A percentile compares a stretch with the other conserved stretches of the same genome.
Evolutionary conservation across 1,140 invertebrate genomes (phyloP).

Genomic region (Drosophila parabipectinata): DNA sequence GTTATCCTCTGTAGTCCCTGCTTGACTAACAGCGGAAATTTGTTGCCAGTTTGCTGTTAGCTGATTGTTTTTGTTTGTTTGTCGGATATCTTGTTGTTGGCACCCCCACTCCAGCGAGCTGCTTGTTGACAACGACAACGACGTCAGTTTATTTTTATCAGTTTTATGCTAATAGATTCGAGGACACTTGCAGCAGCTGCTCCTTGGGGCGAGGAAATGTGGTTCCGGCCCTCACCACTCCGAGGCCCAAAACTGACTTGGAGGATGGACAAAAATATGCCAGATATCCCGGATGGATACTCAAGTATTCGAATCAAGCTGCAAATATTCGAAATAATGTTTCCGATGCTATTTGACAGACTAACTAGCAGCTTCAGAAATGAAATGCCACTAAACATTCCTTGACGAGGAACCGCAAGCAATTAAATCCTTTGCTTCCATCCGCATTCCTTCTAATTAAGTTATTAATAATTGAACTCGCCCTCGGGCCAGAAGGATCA

Average conservation of each 20-base stretch:
- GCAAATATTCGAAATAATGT: constrained; percentile 16
- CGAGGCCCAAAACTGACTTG: constrained; percentile 8
- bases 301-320: constrained; percentile 12
- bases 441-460: constrained; percentile 28
- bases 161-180: constrained; percentile 76
- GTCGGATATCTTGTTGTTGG: constrained; percentile 29
- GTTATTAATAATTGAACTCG: constrained; percentile 33
- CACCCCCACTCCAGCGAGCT: neutral
- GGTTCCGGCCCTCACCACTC: too few species aligned
- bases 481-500: constrained; percentile 2
- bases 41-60: constrained; percentile 56
- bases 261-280: constrained; percentile 35
- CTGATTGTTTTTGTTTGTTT: constrained; percentile 62
- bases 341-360: neutral
- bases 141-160: constrained; percentile 74
- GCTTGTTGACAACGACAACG: constrained; percentile 71
- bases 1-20: neutral
- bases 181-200: constrained; percentile 66
- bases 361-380: neutral
- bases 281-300: constrained; percentile 18
- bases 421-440: neutral
- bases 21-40: constrained; percentile 44
- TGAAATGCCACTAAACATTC: constrained; percentile 1
- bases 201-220: constrained; percentile 12
- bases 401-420: constrained; percentile 2